Evolutionary conservation across 2,888 invertebrate genomes (phyloP).

Genomic region (Stratiomys singularior): DNA sequence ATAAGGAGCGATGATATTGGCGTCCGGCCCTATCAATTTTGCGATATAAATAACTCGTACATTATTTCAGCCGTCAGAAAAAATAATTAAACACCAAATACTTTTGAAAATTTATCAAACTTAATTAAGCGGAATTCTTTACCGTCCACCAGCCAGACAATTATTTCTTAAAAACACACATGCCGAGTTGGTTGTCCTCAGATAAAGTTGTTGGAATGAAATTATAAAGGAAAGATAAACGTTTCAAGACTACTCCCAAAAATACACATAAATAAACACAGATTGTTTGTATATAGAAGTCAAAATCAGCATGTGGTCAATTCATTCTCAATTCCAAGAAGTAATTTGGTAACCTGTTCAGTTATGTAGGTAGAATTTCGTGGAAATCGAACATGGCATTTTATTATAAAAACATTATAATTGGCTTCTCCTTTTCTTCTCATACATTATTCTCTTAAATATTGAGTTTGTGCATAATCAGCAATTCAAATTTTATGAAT

Average conservation of each 20-base stretch:
- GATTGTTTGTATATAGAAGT: background rate
- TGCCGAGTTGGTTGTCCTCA: too few relatives aligned
- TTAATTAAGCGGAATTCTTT: too few relatives aligned
- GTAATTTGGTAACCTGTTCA: conserved; percentile 40
- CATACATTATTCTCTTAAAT: background rate
- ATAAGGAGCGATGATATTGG: too few relatives aligned
- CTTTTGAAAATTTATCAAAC: too few relatives aligned
- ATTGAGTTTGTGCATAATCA: conserved; percentile 1
- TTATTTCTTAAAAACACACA: too few relatives aligned
- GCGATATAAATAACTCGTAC: too few relatives aligned
- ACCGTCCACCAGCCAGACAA: too few relatives aligned
- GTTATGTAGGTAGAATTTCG: conserved; percentile 22
- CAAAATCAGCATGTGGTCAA: conserved; percentile 16
- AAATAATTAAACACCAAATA: too few relatives aligned
- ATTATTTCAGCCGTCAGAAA: too few relatives aligned
- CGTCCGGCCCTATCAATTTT: too few relatives aligned
- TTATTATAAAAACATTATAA: conserved; percentile 20
- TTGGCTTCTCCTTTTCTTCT: conserved; percentile 2
- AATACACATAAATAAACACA: background rate
- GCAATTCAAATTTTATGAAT: conserved; percentile 32
- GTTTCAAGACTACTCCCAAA: background rate
- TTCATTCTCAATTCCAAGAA: conserved; percentile 17
- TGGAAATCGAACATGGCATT: background rate
- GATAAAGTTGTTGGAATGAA: too few relatives aligned
- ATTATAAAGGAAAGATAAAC: background rate